A percentile compares a stretch with the other conserved stretches of the same genome.
phyloP scores from a whole-genome alignment of 2,888 invertebrate species.

The Rosalia funebris region DNA sequence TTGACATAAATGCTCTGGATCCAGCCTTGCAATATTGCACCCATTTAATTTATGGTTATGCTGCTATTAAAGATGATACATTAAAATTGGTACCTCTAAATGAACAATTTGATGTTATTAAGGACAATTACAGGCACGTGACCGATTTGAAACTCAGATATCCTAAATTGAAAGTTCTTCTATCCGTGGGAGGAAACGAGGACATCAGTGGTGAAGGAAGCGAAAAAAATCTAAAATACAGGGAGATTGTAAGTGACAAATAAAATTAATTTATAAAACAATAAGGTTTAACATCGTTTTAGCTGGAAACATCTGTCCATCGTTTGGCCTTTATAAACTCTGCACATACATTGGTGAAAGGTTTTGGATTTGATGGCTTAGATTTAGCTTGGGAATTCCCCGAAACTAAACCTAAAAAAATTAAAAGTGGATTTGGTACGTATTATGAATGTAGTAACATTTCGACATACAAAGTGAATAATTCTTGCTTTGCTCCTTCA shows the following conservation, averaged over 20 bases:
- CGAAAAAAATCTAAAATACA: constrained; percentile 74
- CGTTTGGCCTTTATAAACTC: constrained; percentile 83
- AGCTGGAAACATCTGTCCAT: constrained; percentile 78
- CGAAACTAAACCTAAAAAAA: constrained; percentile 80
- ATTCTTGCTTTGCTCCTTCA: too few relatives aligned
- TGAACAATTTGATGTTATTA: constrained; percentile 79
- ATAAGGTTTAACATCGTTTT: too few relatives aligned
- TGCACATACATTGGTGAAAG: constrained; percentile 76
- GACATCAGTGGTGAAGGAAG: constrained; percentile 68
- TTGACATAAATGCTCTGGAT: constrained; percentile 75
- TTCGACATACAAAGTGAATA: too few relatives aligned
- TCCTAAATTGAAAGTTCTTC: constrained; percentile 76
- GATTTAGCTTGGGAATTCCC: constrained; percentile 91
- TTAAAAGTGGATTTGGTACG: constrained; percentile 58
- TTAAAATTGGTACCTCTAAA: constrained; percentile 78
- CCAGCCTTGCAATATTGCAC: constrained; percentile 83
- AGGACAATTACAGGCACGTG: constrained; percentile 77
- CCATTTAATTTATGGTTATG: constrained; percentile 83
- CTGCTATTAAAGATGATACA: constrained; percentile 77
- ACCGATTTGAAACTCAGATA: constrained; percentile 76
- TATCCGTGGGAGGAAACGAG: constrained; percentile 81
- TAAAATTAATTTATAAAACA: too few relatives aligned
- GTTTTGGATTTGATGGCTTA: constrained; percentile 86
- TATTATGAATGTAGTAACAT: too few relatives aligned
- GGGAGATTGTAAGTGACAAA: constrained; percentile 70